A percentile compares a stretch with the other conserved stretches of the same genome.
phyloP scores from a whole-genome alignment of 2,888 invertebrate species.

The Watsonalla cultraria region DNA sequence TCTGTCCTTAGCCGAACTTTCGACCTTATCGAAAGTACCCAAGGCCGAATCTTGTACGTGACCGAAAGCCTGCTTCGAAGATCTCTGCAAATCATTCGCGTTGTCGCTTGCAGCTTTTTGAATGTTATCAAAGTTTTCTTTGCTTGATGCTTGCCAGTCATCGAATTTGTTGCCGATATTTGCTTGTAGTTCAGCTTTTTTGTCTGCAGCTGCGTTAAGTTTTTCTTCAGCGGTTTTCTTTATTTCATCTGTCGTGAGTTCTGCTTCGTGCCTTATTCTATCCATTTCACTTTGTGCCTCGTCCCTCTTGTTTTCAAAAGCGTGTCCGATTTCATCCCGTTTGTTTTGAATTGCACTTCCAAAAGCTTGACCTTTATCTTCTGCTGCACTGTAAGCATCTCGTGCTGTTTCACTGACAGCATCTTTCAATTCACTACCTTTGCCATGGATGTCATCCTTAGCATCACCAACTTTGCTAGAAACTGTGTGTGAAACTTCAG shows the following conservation, averaged over 20 bases:
- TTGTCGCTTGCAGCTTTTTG: constrained; percentile 39
- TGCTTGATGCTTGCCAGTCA: constrained; percentile 31
- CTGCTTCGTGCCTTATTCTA: constrained; percentile 65
- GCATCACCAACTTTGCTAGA: constrained; percentile 6
- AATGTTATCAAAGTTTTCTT: constrained; percentile 41
- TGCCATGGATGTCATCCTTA: constrained; percentile 21
- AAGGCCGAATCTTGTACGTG: constrained; percentile 65
- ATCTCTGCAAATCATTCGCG: constrained; percentile 43
- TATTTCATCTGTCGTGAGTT: constrained; percentile 65
- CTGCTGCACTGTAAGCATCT: constrained; percentile 26
- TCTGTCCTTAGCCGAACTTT: constrained; percentile 71
- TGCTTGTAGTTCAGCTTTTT: constrained; percentile 48
- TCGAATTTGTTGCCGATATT: constrained; percentile 39
- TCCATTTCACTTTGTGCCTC: constrained; percentile 53
- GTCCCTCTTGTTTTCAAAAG: constrained; percentile 28
- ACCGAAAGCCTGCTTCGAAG: constrained; percentile 57
- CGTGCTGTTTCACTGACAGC: constrained; percentile 21
- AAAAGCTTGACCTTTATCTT: constrained; percentile 39
- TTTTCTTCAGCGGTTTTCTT: constrained; percentile 63
- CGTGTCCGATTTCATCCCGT: constrained; percentile 30
- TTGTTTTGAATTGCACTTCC: constrained; percentile 33
- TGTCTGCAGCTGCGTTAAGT: constrained; percentile 52
- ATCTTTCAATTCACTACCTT: constrained; percentile 25
- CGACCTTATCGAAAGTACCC: constrained; percentile 68
- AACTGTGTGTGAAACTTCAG: no score